A percentile compares a stretch with the other conserved stretches of the same genome.
These are phyloP conservation scores for Elysia chlorotica DNA, from an alignment of 1,140 invertebrate genomes.

Conservation along the genomic window DNA sequence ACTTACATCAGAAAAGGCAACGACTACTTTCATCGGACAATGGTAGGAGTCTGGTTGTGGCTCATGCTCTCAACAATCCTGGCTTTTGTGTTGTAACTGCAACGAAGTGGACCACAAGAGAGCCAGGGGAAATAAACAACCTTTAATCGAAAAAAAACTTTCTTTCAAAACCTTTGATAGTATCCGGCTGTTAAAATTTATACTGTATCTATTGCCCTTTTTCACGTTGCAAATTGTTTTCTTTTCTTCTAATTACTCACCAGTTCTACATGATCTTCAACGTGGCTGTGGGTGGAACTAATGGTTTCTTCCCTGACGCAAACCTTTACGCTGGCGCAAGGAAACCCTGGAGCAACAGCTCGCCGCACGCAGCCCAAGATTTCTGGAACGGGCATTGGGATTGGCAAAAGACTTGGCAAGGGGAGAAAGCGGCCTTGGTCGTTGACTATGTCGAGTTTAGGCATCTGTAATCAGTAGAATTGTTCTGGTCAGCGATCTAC, in stretches of 20 bases:
- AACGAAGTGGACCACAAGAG: no score
- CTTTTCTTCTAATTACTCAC: background rate
- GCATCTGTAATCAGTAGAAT: background rate
- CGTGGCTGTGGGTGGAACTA: conserved; percentile 75
- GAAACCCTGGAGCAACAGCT: conserved; percentile 76
- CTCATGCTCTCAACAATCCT: no score
- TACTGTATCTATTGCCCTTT: no score
- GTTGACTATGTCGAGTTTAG: conserved; percentile 1
- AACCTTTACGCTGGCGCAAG: conserved; percentile 29
- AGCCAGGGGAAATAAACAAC: background rate
- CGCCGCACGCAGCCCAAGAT: conserved; percentile 56
- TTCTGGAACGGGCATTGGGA: conserved; percentile 69
- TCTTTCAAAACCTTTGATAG: background rate
- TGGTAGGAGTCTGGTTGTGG: no score
- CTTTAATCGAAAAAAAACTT: background rate
- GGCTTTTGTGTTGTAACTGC: no score
- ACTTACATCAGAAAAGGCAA: no score
- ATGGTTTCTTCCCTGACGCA: conserved; percentile 71
- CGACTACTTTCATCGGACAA: no score
- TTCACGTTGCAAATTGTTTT: no score
- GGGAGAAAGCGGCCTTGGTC: background rate
- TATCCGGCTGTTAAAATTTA: no score
- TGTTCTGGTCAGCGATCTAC: no score
- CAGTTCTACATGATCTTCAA: conserved; percentile 75
- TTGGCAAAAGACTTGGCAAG: conserved; percentile 70